Base-by-base conservation (phyloP, 1,140 invertebrate genomes). In the Papilio glaucus region DNA sequence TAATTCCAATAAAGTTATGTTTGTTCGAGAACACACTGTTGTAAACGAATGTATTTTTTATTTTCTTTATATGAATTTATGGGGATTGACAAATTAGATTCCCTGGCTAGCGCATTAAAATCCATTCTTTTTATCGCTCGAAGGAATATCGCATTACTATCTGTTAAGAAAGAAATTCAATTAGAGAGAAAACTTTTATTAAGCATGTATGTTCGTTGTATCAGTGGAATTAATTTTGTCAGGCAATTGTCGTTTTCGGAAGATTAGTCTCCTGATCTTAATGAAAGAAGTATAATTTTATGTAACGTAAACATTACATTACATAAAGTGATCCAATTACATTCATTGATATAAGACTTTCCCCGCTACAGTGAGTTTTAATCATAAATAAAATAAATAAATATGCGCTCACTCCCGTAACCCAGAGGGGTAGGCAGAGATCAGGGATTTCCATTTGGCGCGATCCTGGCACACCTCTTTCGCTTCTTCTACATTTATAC, bases 161-260 rank as follows among this genome's bases (percentile, higher is more conserved):
- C 45, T 49, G 21, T 49, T 49, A 49, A 24, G 45, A 57, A 57
- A 57, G 18, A 57, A 57, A 57, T 57, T 24, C 49, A 24, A 57
- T 57, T 24, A 57, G 21, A 57, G 7, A 57, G 18, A 24, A 57
- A 57, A 57, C 49, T 57, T 26, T 21, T 57, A 24, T 24, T 21
- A 57, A 57, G 49, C 10, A 57, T 26, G 5, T 45, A 9, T 49
- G 9, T 21, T 5, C 15, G 45, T 49, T 18, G 8, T 57, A 21
- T 57, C 49, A 57, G 12, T 57, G 4, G 10, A 57, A 9, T 57
- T 57, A 57, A 57, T 57, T 10, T 57, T 57, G 49, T 57, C 49
- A 57, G 49, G 18, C 24, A 57, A 57, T 57, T 57, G 10, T 24
- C 49, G 9, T 26, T 57, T 24, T 57, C 49, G 21, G 9, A 57